These are phyloP conservation scores for Microtus agrestis DNA, from an alignment of 2,797 vertebrate species.

Conservation along the genomic window DNA sequence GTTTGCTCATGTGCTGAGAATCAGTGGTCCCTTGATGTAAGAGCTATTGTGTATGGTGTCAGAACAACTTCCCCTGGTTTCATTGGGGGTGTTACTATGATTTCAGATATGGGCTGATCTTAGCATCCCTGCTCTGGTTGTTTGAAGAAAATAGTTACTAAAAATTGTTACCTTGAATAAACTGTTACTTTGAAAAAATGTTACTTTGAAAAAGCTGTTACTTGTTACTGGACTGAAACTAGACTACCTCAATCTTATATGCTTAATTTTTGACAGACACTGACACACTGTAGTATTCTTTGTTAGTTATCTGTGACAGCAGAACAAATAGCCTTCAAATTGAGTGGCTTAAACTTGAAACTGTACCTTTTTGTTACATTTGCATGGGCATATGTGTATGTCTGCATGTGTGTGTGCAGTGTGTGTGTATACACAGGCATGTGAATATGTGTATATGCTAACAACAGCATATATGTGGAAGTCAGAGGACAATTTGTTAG, in stretches of 20 bases:
- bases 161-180: no score
- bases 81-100: background rate
- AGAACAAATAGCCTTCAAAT: conserved; percentile 31
- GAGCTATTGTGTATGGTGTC: background rate
- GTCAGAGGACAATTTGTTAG: background rate
- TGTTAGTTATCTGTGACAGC: background rate
- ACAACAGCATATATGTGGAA: background rate
- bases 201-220: no score
- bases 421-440: background rate
- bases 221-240: background rate
- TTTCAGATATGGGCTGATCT: conserved; percentile 7
- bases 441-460: background rate
- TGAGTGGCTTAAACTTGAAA: conserved; percentile 13
- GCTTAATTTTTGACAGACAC: background rate
- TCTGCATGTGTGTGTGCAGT: background rate
- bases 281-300: background rate
- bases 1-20: background rate
- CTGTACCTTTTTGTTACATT: background rate
- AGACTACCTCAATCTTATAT: background rate
- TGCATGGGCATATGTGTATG: background rate
- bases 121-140: background rate
- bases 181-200: no score
- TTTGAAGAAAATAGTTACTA: background rate
- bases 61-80: background rate
- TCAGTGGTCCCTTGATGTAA: background rate